Base-by-base conservation (phyloP, 2,113 vertebrate species). In the Ranitomeya imitator region DNA sequence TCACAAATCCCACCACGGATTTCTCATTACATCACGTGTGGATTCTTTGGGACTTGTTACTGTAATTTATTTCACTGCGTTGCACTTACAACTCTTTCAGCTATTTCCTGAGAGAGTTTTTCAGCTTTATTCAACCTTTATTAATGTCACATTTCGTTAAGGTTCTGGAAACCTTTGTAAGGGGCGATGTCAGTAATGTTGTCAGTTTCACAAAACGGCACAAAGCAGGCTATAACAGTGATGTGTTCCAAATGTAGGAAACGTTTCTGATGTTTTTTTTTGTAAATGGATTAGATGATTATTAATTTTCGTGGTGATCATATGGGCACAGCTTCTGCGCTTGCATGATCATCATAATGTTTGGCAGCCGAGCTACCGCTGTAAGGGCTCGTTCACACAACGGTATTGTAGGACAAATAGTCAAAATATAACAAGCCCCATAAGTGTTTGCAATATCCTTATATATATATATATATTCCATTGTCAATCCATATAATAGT, bases 1-100 rank as follows among this genome's bases (percentile, higher is more conserved):
- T 54, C 63, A n/a, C 51, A 87, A 87, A 31, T 81, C 78, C 86
- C 86, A 59, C 52, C 73, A 73, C 71, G 65, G 59, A 37, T 21
- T 69, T 80, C 65, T 67, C 63, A 81, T 87, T 79, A 67, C 78
- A 57, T 80, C 76, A 61, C 52, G 21, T n/a, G 21, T 86, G 26
- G 69, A 55, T 54, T 80, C 60, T 86, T 77, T 80, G 73, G 51
- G 85, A 77, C 26, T 51, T 86, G 19, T 86, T 59, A 31, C 54
- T 37, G 23, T 76, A 85, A 85, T 26, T 76, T 60, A 85, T 51
- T 55, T 57, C 51, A 76, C 8, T 18, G 45, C 51, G 31, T 63
- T 52, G 16, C 71, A 23, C 73, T 55, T 79, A 55, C 52, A 55
- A 55, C 23, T 14, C 52, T 23, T 79, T 23, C 77, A 54, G 51